phyloP scores from a whole-genome alignment of 2,888 invertebrate genomes.

The Agrotis puta region DNA sequence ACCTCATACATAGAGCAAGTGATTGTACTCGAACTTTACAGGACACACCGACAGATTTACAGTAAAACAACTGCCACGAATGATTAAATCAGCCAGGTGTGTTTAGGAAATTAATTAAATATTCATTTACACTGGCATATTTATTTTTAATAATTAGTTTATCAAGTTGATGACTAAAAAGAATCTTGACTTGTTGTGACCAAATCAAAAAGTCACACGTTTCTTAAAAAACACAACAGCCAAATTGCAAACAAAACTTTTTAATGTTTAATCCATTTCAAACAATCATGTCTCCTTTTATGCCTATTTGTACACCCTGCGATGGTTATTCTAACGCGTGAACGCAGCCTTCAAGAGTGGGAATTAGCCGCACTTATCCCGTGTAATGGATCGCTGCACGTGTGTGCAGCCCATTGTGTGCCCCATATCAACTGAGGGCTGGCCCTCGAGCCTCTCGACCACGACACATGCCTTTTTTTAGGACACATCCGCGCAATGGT shows the following conservation, averaged over 20 bases:
- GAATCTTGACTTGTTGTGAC: neutral
- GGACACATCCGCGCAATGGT: conserved; percentile 29
- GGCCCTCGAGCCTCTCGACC: conserved; percentile 37
- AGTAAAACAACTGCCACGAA: conserved; percentile 49
- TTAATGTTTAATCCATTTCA: neutral
- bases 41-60: conserved; percentile 62
- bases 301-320: conserved; percentile 72
- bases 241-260: too few relatives aligned
- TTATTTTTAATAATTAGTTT: neutral
- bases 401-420: conserved; percentile 80
- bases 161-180: neutral
- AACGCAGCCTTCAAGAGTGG: conserved; percentile 77
- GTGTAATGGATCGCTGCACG: conserved; percentile 83
- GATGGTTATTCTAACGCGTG: conserved; percentile 73
- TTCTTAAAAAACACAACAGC: too few relatives aligned
- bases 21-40: conserved; percentile 72
- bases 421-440: conserved; percentile 62
- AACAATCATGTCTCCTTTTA: conserved; percentile 35
- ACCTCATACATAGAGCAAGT: conserved; percentile 84
- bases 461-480: conserved; percentile 47
- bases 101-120: conserved; percentile 19
- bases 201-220: too few relatives aligned
- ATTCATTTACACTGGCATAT: neutral
- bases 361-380: conserved; percentile 89
- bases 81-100: conserved; percentile 21